Evolutionary conservation across 2,888 invertebrate species (phyloP).

Genomic region (Latrodectus hesperus): DNA sequence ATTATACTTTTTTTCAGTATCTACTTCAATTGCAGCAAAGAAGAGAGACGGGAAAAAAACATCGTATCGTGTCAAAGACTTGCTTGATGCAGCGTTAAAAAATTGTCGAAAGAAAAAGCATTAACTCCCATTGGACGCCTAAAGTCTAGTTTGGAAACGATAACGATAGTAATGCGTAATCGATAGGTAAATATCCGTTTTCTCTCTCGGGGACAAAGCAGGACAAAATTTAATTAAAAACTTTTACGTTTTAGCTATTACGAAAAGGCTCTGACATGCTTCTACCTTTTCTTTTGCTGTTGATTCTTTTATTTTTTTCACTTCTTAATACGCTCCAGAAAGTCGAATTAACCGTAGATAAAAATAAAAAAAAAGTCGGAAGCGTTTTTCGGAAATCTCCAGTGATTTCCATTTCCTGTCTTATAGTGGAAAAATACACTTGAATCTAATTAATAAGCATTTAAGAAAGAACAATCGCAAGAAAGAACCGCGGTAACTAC

Average conservation of each 20-base stretch:
- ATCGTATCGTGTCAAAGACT: conserved; percentile 17
- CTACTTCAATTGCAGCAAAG: background rate
- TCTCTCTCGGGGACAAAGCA: conserved; percentile 36
- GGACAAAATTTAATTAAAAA: conserved; percentile 64
- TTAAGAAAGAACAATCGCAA: too few relatives aligned
- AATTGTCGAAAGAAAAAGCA: conserved; percentile 31
- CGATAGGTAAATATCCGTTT: conserved; percentile 62
- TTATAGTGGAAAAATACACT: too few relatives aligned
- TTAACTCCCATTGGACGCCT: conserved; percentile 33
- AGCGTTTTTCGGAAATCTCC: too few relatives aligned
- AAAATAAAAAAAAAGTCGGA: too few relatives aligned
- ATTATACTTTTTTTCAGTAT: conserved; percentile 52
- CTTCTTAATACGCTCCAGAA: too few relatives aligned
- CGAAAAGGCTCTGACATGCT: conserved; percentile 28
- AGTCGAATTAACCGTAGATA: too few relatives aligned
- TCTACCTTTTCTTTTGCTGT: conserved; percentile 7
- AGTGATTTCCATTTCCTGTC: too few relatives aligned
- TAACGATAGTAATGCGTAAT: conserved; percentile 64
- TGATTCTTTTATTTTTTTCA: background rate
- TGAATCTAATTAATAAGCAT: too few relatives aligned
- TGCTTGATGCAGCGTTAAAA: conserved; percentile 23
- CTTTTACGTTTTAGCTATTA: conserved; percentile 46
- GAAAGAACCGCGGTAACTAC: too few relatives aligned
- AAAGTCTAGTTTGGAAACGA: conserved; percentile 54
- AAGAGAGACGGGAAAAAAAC: conserved; percentile 3